phyloP scores from a whole-genome alignment of 2,113 vertebrate genomes.

The Xerus inauris region DNA sequence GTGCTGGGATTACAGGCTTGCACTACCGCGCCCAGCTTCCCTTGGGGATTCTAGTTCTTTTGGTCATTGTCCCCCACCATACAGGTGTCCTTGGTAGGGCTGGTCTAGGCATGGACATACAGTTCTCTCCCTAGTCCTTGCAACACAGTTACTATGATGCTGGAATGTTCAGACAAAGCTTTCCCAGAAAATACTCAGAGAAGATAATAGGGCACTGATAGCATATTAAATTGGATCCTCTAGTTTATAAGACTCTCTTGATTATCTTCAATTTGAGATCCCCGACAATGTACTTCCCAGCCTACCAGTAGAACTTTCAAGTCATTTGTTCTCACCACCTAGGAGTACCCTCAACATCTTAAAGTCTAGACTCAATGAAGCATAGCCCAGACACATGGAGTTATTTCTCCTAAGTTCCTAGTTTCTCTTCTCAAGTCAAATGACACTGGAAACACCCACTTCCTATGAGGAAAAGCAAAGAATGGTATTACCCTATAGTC shows the following conservation, averaged over 20 bases:
- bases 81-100: background rate
- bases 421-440: background rate
- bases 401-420: slow-evolving; percentile 29
- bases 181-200: background rate
- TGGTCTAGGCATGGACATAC: background rate
- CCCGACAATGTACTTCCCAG: background rate
- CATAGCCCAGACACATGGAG: background rate
- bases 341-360: slow-evolving; percentile 3
- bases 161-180: slow-evolving; percentile 19
- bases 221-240: background rate
- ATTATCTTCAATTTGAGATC: slow-evolving; percentile 41
- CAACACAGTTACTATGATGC: background rate
- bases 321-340: background rate
- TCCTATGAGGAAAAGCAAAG: slow-evolving; percentile 45
- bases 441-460: background rate
- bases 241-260: slow-evolving; percentile 26
- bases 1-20: too few species aligned
- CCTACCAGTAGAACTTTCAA: background rate
- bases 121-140: background rate
- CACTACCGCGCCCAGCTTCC: too few species aligned
- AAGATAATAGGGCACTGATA: slow-evolving; percentile 12
- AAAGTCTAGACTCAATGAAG: slow-evolving; percentile 33
- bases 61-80: background rate
- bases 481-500: background rate
- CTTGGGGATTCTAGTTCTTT: slow-evolving; percentile 11